Conservation (phyloP, 2,797 vertebrate species). For the Borostomias antarcticus region DNA sequence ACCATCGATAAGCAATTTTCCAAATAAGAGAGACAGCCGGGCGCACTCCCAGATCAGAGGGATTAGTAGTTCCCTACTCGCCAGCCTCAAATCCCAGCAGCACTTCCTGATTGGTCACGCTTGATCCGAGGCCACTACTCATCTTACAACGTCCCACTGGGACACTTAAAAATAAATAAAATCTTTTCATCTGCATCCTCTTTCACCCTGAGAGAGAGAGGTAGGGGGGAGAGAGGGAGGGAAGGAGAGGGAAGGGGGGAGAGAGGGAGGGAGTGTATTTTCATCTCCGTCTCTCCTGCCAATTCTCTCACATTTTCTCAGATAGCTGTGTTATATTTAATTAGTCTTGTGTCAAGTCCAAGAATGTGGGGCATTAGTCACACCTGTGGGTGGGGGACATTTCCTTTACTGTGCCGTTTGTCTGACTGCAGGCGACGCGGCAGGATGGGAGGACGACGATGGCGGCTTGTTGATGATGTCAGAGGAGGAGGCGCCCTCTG, state of each 20-base stretch:
- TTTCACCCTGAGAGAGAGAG: not conserved
- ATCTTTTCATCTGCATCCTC: not conserved
- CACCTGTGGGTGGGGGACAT: not conserved
- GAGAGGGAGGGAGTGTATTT: not conserved
- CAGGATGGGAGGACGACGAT: constrained; percentile 17
- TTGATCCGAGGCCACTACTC: not conserved
- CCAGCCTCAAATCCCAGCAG: not conserved
- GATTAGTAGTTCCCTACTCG: not conserved
- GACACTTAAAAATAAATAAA: not conserved
- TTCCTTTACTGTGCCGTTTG: not conserved
- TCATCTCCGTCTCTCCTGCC: too few relatives aligned
- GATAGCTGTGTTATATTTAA: too few relatives aligned
- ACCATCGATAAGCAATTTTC: constrained; percentile 28
- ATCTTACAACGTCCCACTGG: not conserved
- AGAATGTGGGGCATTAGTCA: too few relatives aligned
- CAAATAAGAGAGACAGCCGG: constrained; percentile 2
- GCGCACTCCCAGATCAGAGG: not conserved
- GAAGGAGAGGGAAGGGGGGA: too few relatives aligned
- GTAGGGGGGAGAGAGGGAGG: not conserved
- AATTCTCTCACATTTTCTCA: not conserved
- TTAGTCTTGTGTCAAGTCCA: too few relatives aligned
- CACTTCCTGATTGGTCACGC: not conserved
- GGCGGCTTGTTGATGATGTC: constrained; percentile 15
- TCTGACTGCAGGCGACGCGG: constrained; percentile 32
- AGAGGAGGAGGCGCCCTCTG: constrained; percentile 28